phyloP scores from a whole-genome alignment of 1,140 invertebrate genomes.

The Hetaerina americana region DNA sequence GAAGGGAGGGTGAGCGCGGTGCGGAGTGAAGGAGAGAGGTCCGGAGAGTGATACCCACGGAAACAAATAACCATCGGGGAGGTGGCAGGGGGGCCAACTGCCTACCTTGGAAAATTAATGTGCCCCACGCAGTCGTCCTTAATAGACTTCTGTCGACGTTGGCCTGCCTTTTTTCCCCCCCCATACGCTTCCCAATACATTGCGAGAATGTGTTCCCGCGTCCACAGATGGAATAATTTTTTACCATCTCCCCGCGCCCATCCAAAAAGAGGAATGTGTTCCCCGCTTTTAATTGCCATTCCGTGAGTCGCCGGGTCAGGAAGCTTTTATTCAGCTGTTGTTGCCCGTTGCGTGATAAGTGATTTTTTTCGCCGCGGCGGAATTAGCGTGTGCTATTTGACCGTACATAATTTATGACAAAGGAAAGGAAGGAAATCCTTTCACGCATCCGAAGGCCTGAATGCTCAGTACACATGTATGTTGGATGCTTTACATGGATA shows the following conservation, averaged over 20 bases:
- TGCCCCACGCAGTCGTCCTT: neutral
- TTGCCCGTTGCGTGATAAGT: neutral
- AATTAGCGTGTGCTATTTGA: no score
- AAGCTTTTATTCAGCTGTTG: neutral
- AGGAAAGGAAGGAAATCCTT: no score
- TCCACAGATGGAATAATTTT: neutral
- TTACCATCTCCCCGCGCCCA: neutral
- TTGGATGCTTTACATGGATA: no score
- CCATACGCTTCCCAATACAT: neutral
- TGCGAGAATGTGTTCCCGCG: neutral
- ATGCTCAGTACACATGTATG: no score
- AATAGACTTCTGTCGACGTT: neutral
- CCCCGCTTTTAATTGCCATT: neutral
- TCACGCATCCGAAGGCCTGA: no score
- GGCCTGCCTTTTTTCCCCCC: neutral
- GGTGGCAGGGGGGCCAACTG: no score
- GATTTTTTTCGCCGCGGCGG: neutral
- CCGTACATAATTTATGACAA: no score
- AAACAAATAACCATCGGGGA: neutral
- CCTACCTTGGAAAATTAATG: neutral
- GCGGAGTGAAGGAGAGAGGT: neutral
- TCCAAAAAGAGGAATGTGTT: neutral
- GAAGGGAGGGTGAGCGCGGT: neutral
- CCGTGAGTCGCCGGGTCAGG: neutral
- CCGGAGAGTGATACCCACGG: neutral